Conservation (phyloP, 1,140 invertebrate species). For the Drosophila tristis region DNA sequence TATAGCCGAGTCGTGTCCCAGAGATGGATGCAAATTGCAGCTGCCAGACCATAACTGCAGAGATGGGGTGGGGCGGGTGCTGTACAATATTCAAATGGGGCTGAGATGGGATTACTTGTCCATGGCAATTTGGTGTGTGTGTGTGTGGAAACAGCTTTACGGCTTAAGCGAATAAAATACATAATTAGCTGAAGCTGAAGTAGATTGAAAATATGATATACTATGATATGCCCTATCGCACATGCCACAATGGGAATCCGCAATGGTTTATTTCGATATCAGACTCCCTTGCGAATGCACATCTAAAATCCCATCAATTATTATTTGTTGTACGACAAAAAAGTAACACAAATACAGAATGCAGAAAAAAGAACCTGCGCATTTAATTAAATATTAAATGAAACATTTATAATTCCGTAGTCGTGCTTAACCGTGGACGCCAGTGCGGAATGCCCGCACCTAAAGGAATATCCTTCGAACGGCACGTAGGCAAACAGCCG, state of each 20-base stretch:
- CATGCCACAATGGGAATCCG: too few species aligned
- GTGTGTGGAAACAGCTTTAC: too few species aligned
- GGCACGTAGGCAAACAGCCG: slow-evolving; percentile 52
- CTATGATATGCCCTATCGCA: too few species aligned
- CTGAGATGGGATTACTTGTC: not conserved
- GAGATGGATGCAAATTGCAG: slow-evolving; percentile 1
- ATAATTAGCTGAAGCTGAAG: too few species aligned
- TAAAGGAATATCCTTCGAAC: slow-evolving; percentile 50
- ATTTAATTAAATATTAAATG: slow-evolving; percentile 67
- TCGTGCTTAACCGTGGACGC: slow-evolving; percentile 25
- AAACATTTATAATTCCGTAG: slow-evolving; percentile 44
- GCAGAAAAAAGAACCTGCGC: slow-evolving; percentile 15
- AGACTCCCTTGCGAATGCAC: not conserved
- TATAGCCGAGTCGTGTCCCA: too few species aligned
- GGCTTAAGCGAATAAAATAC: too few species aligned
- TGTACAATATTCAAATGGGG: slow-evolving; percentile 1
- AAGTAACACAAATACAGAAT: not conserved
- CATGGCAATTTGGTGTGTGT: not conserved
- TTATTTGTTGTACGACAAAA: slow-evolving; percentile 23
- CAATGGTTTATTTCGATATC: not conserved
- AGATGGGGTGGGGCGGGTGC: too few species aligned
- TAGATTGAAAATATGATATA: too few species aligned
- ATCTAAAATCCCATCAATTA: slow-evolving; percentile 15
- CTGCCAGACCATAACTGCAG: not conserved
- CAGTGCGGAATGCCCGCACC: slow-evolving; percentile 24